phyloP scores from a whole-genome alignment of 2,797 vertebrate genomes.

The Pseudochirops corinnae region DNA sequence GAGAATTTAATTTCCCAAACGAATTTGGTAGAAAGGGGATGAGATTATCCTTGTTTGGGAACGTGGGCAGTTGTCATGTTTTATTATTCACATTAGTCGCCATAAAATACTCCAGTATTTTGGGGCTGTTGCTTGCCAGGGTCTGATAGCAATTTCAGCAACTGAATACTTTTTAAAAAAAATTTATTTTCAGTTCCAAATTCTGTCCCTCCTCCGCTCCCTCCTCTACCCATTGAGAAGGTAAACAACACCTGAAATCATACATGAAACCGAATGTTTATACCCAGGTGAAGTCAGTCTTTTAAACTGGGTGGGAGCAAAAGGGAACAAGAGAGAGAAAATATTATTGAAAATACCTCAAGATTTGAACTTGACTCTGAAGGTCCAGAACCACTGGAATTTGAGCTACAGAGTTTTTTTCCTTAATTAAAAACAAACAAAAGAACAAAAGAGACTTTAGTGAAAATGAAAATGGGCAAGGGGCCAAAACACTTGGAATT shows the following conservation, averaged over 20 bases:
- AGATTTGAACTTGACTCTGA: not conserved
- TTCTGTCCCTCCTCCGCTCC: not conserved
- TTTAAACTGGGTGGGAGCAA: not conserved
- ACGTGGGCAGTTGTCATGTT: too few relatives aligned
- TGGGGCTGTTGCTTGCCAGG: not conserved
- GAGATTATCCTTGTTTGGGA: not conserved
- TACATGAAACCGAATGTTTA: not conserved
- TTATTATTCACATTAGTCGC: not conserved
- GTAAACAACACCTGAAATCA: not conserved
- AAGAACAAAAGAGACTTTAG: not conserved
- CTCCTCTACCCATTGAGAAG: not conserved
- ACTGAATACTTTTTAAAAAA: not conserved
- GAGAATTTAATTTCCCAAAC: not conserved
- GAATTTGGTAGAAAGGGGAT: not conserved
- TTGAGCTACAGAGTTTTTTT: not conserved
- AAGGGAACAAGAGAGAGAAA: not conserved
- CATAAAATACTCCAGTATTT: not conserved
- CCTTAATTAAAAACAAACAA: not conserved
- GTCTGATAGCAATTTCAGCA: not conserved
- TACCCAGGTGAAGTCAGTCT: not conserved
- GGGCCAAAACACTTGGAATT: conserved; percentile 16
- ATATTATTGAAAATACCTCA: not conserved
- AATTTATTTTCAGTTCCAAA: not conserved
- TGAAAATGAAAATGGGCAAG: not conserved
- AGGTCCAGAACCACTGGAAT: not conserved